Conservation (phyloP, 2,113 vertebrate species). For the Geococcyx californianus region DNA sequence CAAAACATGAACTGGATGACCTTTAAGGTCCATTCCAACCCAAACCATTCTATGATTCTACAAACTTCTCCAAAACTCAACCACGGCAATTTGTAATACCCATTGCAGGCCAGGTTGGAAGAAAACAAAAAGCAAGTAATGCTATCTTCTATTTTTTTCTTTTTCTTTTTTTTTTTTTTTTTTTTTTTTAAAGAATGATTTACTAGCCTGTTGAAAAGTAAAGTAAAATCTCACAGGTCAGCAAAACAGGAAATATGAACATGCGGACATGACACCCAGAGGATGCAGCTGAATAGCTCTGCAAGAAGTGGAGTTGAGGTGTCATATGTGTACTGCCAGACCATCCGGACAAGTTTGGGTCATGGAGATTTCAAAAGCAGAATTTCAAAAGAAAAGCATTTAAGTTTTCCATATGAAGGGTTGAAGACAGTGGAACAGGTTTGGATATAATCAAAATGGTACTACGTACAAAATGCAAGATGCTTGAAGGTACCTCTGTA, state of each 20-base stretch:
- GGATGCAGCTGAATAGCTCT: background rate
- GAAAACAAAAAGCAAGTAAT: background rate
- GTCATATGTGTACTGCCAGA: background rate
- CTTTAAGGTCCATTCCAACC: too few relatives aligned
- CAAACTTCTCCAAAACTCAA: background rate
- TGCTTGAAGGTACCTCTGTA: background rate
- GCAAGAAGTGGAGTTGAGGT: background rate
- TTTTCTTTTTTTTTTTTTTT: background rate
- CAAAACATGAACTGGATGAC: too few relatives aligned
- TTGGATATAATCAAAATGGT: background rate
- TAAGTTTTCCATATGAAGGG: background rate
- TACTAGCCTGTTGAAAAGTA: background rate
- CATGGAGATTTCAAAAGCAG: background rate
- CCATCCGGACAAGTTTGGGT: rapidly evolving
- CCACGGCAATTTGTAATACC: background rate
- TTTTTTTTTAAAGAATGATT: background rate
- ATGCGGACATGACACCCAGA: background rate
- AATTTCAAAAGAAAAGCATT: background rate
- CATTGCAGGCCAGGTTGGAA: background rate
- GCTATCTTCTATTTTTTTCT: background rate
- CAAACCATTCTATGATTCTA: too few relatives aligned
- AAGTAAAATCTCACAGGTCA: background rate
- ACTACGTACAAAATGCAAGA: background rate
- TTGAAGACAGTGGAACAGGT: background rate
- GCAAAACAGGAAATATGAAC: background rate